phyloP scores from a whole-genome alignment of 2,888 invertebrate genomes.

The Diarsia rubi region DNA sequence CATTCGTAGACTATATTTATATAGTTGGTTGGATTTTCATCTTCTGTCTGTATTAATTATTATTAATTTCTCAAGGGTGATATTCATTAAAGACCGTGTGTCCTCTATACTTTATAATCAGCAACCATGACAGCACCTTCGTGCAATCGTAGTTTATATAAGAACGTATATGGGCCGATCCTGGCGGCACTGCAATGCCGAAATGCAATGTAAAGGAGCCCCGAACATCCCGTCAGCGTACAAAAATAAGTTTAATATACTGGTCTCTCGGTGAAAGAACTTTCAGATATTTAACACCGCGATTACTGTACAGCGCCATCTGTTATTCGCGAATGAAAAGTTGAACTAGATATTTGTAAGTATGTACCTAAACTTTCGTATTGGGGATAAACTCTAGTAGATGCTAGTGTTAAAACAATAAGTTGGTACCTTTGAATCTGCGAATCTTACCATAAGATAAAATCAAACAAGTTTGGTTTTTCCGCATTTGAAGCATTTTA shows the following conservation, averaged over 20 bases:
- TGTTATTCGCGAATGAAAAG: not conserved
- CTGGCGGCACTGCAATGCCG: not conserved
- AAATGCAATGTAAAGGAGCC: not conserved
- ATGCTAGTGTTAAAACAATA: not conserved
- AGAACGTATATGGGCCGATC: not conserved
- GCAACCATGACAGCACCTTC: not conserved
- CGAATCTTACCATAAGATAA: not conserved
- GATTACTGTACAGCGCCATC: conserved; percentile 12
- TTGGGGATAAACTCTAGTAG: not conserved
- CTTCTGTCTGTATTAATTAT: not conserved
- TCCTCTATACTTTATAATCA: not conserved
- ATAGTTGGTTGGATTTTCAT: not conserved
- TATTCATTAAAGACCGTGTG: not conserved
- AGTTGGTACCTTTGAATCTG: not conserved
- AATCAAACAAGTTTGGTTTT: not conserved
- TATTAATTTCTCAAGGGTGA: too few species aligned
- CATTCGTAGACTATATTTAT: not conserved
- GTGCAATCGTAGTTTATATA: too few species aligned
- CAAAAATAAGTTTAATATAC: not conserved
- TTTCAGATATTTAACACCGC: not conserved
- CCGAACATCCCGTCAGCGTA: not conserved
- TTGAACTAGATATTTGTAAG: not conserved
- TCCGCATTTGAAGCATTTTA: not conserved
- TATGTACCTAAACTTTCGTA: not conserved
- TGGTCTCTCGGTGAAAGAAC: not conserved